These are phyloP conservation scores for Phallusia fumigata DNA, from an alignment of 23 tunicate genomes.

Conservation along the genomic window DNA sequence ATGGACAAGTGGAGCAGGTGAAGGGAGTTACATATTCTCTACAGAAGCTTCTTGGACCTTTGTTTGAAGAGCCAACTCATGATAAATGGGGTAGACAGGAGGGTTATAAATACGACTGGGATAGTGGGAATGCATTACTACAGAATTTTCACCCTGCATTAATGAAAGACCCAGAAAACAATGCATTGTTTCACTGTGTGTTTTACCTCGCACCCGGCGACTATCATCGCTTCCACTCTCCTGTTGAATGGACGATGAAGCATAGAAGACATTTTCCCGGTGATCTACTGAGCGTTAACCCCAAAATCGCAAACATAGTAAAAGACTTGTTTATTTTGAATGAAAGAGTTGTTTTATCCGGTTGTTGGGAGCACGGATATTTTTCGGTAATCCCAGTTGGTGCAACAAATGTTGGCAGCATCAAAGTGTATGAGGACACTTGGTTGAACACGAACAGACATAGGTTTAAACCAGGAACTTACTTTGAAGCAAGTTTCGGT, in stretches of 20 bases:
- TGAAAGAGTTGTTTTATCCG: slow-evolving; percentile 83
- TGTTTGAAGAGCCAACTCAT: slow-evolving; percentile 36
- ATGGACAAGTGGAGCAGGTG: slow-evolving; percentile 88
- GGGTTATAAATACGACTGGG: slow-evolving; percentile 17
- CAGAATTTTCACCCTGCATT: slow-evolving; percentile 47
- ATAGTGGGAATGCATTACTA: neutral
- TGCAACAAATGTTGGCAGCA: slow-evolving; percentile 92
- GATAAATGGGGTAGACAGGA: slow-evolving; percentile 41
- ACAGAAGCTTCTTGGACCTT: slow-evolving; percentile 84
- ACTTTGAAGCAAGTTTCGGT: slow-evolving; percentile 32
- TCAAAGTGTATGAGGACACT: slow-evolving; percentile 69
- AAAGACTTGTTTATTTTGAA: slow-evolving; percentile 77
- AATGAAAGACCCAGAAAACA: slow-evolving; percentile 73
- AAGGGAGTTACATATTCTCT: slow-evolving; percentile 84
- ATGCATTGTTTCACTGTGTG: slow-evolving; percentile 78
- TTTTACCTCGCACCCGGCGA: slow-evolving; percentile 95
- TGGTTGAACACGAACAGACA: slow-evolving; percentile 62
- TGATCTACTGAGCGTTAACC: slow-evolving; percentile 89
- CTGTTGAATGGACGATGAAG: slow-evolving; percentile 74
- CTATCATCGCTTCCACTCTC: slow-evolving; percentile 89
- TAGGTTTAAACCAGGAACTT: slow-evolving; percentile 39
- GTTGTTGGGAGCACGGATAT: slow-evolving; percentile 86
- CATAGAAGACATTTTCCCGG: slow-evolving; percentile 91
- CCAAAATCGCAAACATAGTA: slow-evolving; percentile 60
- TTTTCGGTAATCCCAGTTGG: slow-evolving; percentile 92